These are phyloP conservation scores for Bergia puertoricense DNA, from an alignment of 92 coral and sea anemone genomes.

Conservation along the genomic window DNA sequence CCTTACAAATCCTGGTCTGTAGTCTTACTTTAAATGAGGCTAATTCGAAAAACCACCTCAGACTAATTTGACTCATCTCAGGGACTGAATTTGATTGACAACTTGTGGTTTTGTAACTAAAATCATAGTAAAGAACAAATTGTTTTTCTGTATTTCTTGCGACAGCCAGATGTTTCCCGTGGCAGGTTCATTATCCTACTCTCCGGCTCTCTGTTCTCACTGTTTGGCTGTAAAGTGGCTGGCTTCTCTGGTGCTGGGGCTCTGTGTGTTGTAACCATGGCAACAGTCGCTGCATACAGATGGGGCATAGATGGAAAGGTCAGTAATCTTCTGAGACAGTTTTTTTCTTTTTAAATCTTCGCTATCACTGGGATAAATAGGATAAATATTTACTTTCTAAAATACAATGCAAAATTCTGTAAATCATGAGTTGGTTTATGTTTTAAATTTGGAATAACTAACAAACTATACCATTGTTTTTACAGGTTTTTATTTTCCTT, in stretches of 20 bases:
- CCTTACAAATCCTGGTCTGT: background rate
- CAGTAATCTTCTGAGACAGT: background rate
- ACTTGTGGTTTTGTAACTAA: too few species aligned
- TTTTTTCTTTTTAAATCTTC: too few species aligned
- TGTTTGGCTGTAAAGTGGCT: constrained; percentile 92
- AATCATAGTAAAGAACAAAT: background rate
- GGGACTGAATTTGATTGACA: background rate
- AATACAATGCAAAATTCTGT: too few species aligned
- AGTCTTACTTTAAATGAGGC: background rate
- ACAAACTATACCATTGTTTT: too few species aligned
- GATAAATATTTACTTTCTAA: too few species aligned
- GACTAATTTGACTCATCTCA: background rate
- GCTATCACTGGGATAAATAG: too few species aligned
- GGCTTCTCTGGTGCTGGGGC: constrained; percentile 97
- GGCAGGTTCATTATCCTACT: constrained; percentile 82
- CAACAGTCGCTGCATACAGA: constrained; percentile 87
- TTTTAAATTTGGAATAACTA: too few species aligned
- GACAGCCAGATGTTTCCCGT: constrained; percentile 64
- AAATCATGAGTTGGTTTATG: too few species aligned
- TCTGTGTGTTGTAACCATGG: constrained; percentile 89
- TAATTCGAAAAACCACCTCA: background rate
- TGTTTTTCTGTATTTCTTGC: background rate
- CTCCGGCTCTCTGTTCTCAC: constrained; percentile 71
- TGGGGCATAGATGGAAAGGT: constrained; percentile 89
- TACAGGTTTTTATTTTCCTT: too few species aligned